A percentile compares a stretch with the other conserved stretches of the same genome.
Evolutionary conservation across 2,113 vertebrate genomes (phyloP).

Genomic region (Mugil cephalus): DNA sequence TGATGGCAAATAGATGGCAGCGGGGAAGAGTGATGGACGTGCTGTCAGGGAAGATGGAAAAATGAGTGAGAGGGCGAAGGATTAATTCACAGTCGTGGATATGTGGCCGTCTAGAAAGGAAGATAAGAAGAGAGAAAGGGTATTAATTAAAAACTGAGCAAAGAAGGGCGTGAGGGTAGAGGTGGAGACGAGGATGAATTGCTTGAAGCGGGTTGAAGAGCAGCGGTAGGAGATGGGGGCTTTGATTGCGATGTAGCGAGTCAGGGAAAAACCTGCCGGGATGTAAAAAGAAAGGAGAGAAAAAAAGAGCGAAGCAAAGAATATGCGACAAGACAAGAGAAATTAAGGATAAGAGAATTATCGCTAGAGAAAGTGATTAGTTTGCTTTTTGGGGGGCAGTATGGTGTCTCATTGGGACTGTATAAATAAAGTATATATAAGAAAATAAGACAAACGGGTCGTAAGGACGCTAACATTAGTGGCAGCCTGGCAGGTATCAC

Average conservation of each 20-base stretch:
- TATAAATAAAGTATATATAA: constrained; percentile 8
- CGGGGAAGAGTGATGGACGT: constrained; percentile 33
- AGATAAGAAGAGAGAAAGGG: constrained; percentile 5
- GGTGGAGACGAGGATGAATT: constrained; percentile 29
- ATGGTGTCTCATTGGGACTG: constrained; percentile 11
- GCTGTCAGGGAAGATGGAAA: constrained; percentile 24
- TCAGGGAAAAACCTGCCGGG: constrained; percentile 17
- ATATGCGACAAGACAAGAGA: not conserved
- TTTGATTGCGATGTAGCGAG: constrained; percentile 1
- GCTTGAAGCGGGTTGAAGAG: constrained; percentile 25
- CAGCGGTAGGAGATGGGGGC: not conserved
- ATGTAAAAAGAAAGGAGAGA: constrained; percentile 12
- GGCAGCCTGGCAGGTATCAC: constrained; percentile 38
- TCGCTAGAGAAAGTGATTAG: constrained; percentile 7
- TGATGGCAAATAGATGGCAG: constrained; percentile 46
- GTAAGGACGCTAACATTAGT: constrained; percentile 13
- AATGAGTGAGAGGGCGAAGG: constrained; percentile 11
- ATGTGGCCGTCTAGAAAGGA: constrained; percentile 10
- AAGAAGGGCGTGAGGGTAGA: not conserved
- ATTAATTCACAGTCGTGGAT: constrained; percentile 26
- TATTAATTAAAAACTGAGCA: constrained; percentile 42
- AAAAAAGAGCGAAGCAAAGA: constrained; percentile 14
- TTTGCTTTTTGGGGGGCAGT: constrained; percentile 1
- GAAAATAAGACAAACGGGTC: constrained; percentile 20
- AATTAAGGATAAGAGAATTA: constrained; percentile 1